These are phyloP conservation scores for Masnerella sp. DNA, from an alignment of 2,888 invertebrate species.

Conservation along the genomic window DNA sequence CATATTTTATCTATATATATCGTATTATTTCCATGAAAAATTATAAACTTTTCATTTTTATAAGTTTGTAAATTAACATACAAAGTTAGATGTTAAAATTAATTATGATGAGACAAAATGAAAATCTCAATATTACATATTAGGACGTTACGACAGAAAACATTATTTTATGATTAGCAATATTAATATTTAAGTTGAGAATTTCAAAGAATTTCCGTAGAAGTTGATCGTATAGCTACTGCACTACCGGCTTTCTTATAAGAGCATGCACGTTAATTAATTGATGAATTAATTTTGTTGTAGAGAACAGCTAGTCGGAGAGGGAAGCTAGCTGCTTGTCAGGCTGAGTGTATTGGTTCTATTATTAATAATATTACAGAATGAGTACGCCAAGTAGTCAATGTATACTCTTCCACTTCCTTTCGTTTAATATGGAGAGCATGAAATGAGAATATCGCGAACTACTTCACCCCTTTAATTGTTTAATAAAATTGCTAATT, in stretches of 20 bases:
- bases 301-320: slow-evolving; percentile 42
- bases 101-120: not conserved
- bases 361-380: slow-evolving; percentile 67
- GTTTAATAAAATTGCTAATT: no score
- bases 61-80: no score
- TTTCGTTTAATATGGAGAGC: slow-evolving; percentile 22
- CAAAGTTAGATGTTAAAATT: not conserved
- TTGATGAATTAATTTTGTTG: slow-evolving; percentile 67
- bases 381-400: slow-evolving; percentile 61
- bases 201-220: slow-evolving; percentile 22
- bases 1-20: no score
- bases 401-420: slow-evolving; percentile 56
- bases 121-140: not conserved
- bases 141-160: slow-evolving; percentile 1
- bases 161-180: slow-evolving; percentile 17
- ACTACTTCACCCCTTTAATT: slow-evolving; percentile 16
- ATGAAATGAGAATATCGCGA: slow-evolving; percentile 31
- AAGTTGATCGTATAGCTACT: slow-evolving; percentile 29
- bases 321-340: slow-evolving; percentile 28
- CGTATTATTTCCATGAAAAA: no score
- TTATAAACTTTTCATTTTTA: no score
- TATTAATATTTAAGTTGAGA: slow-evolving; percentile 34
- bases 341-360: slow-evolving; percentile 64
- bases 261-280: slow-evolving; percentile 64
- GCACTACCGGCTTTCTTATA: slow-evolving; percentile 38